Evolutionary conservation across 2,113 vertebrate species (phyloP), one percentile per base, ranked within the genome.

Genomic region (Sciurus niger): DNA sequence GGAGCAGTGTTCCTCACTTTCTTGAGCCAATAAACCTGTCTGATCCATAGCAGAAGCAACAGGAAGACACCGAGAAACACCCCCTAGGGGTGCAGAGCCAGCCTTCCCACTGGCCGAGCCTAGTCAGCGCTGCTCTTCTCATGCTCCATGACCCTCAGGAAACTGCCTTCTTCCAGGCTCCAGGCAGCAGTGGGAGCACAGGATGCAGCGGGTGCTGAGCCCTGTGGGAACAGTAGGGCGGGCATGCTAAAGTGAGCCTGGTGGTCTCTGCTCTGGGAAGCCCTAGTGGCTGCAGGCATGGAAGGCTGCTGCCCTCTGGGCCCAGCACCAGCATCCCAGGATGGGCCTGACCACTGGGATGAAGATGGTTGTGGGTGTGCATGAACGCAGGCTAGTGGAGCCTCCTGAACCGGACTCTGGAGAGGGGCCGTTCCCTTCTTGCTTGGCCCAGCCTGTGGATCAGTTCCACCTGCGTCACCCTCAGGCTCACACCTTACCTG

Each of bases 401-500:
- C 32, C 14, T 63, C 67, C 12, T 68, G 25, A 30, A 43, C 43
- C 2, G 25, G 22, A 8, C 58, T 25, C 11, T 40, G 37, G 25
- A 18, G 40, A 17, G 58, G 55, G 34, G 60, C n/a, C 7, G 32
- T 6, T 13, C 10, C 34, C 2, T 48, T 43, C 58, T 84, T 20
- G 17, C 20, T 92, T 13, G 25, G 79, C 6, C 72, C 43, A 34
- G 55, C 5, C 67, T 76, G 37, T 22, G 58, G 43, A 20, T 53
- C 13, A 28, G 68, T 17, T 37, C 1, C 25, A n/a, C 34, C 25
- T 24, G 12, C 37, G 37, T 53, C 18, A 4, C 34, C 20, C 58
- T 34, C 32, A 4, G 4, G 32, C 17, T 3, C 8, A 8, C 25
- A 7, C 4, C 16, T 11, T 12, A 2, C 7, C 22, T 32, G 4